Evolutionary conservation across 2,888 invertebrate species (phyloP), one percentile per base, ranked within the genome.

Genomic region (Apodemia duryi): DNA sequence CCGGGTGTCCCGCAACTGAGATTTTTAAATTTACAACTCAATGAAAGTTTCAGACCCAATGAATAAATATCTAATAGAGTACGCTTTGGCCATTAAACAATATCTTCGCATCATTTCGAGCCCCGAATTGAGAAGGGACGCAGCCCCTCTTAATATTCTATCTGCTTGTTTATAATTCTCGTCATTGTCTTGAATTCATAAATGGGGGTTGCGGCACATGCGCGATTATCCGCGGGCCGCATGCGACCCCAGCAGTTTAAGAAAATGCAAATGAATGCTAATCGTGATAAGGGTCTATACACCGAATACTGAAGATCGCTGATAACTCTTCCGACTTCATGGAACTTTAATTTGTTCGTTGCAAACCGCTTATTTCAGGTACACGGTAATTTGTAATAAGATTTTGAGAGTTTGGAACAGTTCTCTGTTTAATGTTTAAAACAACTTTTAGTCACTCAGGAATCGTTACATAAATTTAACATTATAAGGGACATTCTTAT

Each of bases 201-300:
- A 66, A 65, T 68, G 63, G 63, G 65, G 68, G 67, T 51, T 60
- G 43, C 32, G 29, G 52, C 63, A 64, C 66, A 64, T 63, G 68
- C 65, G 65, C 65, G 68, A 64, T 67, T 64, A 66, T 65, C 65
- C 66, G 66, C 51, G 38, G 7, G 21, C 60, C 63, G 65, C 63
- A 64, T 29, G 67, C 65, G 54, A 46, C 65, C 63, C 64, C 61
- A 65, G 63, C 66, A 63, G 69, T 70, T 74, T 68, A 71, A 80
- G 78, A 75, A 78, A 78, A 81, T 83, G 79, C 77, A 78, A 82
- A 83, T 81, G 71, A 79, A 79, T 79, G 79, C 67, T 75, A 81
- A 81, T 79, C 68, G 68, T 66, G 71, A 64, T 71, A 70, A 73
- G 70, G 75, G 76, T 73, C 72, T 73, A 72, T 73, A 72, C 68